Base-by-base conservation (phyloP, 2,888 invertebrate genomes). In the Spodoptera picta region DNA sequence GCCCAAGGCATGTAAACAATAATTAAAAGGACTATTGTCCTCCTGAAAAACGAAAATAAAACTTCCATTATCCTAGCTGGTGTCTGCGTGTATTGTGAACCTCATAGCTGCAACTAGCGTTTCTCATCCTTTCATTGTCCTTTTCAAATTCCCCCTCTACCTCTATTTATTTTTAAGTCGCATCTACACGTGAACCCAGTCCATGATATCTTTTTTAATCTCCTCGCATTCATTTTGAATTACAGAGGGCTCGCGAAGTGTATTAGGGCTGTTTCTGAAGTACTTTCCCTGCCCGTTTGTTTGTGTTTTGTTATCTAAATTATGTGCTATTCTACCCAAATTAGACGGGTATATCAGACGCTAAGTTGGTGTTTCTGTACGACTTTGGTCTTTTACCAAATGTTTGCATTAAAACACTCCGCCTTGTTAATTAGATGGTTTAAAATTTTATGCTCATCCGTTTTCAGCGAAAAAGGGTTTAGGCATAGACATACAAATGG, bases 141-240 rank as follows among this genome's bases (percentile, higher is more conserved):
- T 75, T 75, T 80, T 79, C 77, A 80, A 69, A 66, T 60, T 60
- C 58, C 53, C 77, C 74, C 67, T 71, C 68, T 75, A 60, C 74
- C 67, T 71, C 68, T 75, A 60, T 78, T 74, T 80, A 61, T 65
- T 65, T 65, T 55, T 52, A 36, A 75, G 48, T 61, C 44, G 62
- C 62, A 72, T 73, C 80, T 79, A 74, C 75, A 66, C 75, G 76
- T 79, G 69, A 75, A 73, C 79, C 73, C 75, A 75, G 75, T 72
- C 55, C 68, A 63, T 66, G 74, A 77, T 81, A 83, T 80, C 74
- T 79, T 83, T 85, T 86, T 84, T 83, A 83, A 81, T 83, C 77
- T 75, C 69, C 60, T 60, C 66, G 59, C 79, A 69, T 79, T 80
- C 73, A 78, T 65, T 56, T 73, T 80, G 78, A 73, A 78, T 75